Conservation (phyloP, 2,888 invertebrate species). For the Sepiola atlantica region DNA sequence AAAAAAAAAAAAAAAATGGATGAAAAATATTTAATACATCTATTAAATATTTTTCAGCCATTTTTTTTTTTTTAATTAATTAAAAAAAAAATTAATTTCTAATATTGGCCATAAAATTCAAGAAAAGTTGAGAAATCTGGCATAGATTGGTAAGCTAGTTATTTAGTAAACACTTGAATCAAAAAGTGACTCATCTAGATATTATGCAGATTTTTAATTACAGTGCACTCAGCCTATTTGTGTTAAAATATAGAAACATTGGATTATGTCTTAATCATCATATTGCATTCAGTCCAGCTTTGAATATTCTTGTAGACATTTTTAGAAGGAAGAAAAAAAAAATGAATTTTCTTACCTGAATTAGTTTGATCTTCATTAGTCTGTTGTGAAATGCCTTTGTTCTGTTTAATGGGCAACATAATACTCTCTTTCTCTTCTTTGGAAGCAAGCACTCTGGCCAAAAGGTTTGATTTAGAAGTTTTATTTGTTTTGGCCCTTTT, state of each 20-base stretch:
- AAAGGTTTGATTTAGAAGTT: background rate
- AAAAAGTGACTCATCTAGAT: background rate
- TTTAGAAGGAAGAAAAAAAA: background rate
- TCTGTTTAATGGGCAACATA: background rate
- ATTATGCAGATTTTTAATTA: background rate
- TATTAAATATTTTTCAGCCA: too few species aligned
- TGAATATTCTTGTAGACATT: background rate
- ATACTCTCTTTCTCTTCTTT: background rate
- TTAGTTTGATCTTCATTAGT: background rate
- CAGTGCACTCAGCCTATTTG: background rate
- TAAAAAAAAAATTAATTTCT: too few species aligned
- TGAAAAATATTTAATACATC: too few species aligned
- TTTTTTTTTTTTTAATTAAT: too few species aligned
- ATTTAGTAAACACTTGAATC: background rate
- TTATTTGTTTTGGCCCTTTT: background rate
- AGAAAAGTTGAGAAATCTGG: too few species aligned
- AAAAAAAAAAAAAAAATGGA: too few species aligned
- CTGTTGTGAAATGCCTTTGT: background rate
- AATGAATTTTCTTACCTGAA: background rate
- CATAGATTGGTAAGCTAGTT: too few species aligned
- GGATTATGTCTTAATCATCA: too few species aligned
- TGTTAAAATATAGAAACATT: background rate
- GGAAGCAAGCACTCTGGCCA: background rate
- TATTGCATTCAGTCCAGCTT: too few species aligned
- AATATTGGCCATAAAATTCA: too few species aligned